Evolutionary conservation across 1,140 invertebrate species (phyloP), one percentile per base, ranked within the genome.

Genomic region (Lucilia cuprina): DNA sequence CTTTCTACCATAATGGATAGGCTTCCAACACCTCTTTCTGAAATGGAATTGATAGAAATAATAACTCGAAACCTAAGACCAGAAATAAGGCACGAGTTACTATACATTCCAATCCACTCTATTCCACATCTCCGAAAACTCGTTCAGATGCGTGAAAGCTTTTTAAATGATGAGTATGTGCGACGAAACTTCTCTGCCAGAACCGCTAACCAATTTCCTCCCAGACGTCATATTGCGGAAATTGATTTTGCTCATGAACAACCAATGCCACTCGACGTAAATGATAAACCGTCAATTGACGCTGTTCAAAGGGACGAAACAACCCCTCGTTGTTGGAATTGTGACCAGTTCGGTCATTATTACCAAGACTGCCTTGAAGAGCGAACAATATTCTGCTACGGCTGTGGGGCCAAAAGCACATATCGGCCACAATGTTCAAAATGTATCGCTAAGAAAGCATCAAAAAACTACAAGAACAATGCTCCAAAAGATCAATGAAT

Each of bases 301-400:
- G 74, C 74, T 34, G 10, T 75, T 34, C 12, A 75, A 8, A 25
- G 25, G 25, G 8, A 30, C 13, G 74, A 75, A 34, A 10, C 12
- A 60, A 82, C 55, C 17, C 21, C 9, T 75, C 12, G 74, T 4
- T 75, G 30, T 17, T 75, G 74, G 74, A 75, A 75, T 34, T 75
- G 74, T 13, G 74, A 75, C 13, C 74, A 34, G 14, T 14, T 34
- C 13, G 74, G 74, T 13, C 82, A 75, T 34, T 34, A 75, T 25
- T 75, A 34, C 13, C 17, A 70, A 82, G 78, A 82, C 41, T 75
- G 74, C 34, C 25, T 75, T 14, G 74, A 75, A 34, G 25, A 75
- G 34, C 21, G 74, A 34, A 14, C 74, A 75, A 25, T 34, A 0
- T 75, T 75, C 34, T 75, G 74, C 10, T 75, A 75, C 14, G 74